A percentile compares a stretch with the other conserved stretches of the same genome.
phyloP scores from a whole-genome alignment of 2,113 vertebrate genomes.

The Oxygymnocypris stewartii region DNA sequence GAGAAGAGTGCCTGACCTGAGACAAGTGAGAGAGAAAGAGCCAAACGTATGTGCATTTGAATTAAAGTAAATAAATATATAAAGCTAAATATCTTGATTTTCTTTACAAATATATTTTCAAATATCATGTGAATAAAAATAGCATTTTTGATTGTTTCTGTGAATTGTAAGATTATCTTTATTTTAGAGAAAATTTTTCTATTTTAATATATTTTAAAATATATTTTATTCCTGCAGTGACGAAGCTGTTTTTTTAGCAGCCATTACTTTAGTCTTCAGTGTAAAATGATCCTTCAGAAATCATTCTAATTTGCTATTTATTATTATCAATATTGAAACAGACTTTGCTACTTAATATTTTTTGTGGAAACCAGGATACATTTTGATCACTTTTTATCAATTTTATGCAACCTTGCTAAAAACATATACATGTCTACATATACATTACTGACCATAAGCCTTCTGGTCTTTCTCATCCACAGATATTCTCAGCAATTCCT shows the following conservation, averaged over 20 bases:
- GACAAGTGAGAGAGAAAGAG: slow-evolving; percentile 81
- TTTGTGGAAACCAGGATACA: no score
- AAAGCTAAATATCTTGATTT: background rate
- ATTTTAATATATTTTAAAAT: no score
- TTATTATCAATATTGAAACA: no score
- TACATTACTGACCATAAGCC: background rate
- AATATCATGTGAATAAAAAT: background rate
- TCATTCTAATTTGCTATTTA: no score
- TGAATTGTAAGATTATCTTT: background rate
- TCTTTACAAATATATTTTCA: background rate
- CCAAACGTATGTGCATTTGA: slow-evolving; percentile 78
- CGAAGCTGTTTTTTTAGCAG: no score
- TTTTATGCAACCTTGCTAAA: background rate
- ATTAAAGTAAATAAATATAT: slow-evolving; percentile 15
- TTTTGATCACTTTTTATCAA: background rate
- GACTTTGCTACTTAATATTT: no score
- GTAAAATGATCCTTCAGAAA: no score
- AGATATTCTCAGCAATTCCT: slow-evolving; percentile 92
- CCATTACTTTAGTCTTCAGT: no score
- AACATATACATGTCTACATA: background rate
- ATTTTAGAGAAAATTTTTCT: no score
- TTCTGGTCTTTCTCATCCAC: slow-evolving; percentile 58
- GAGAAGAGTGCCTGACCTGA: slow-evolving; percentile 78
- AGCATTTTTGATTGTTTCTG: background rate
- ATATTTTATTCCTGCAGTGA: no score